Evolutionary conservation across 2,888 invertebrate species (phyloP).

Genomic region (Nymphalis urticae): DNA sequence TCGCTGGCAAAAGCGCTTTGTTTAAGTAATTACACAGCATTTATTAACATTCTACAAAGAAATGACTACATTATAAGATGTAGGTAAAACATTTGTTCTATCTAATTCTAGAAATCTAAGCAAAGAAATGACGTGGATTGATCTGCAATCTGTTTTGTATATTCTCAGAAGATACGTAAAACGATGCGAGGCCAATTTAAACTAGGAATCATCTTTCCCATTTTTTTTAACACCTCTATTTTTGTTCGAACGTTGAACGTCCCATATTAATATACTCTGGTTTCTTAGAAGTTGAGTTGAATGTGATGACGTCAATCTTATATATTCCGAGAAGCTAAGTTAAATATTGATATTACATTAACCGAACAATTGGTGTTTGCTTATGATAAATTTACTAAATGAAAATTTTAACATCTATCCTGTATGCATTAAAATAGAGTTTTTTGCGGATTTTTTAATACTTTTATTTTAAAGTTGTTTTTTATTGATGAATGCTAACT

Average conservation of each 20-base stretch:
- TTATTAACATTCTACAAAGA: neutral
- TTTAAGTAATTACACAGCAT: neutral
- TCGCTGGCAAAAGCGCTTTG: neutral
- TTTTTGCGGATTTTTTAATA: neutral
- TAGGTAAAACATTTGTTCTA: neutral
- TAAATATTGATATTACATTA: constrained; percentile 40
- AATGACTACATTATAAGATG: neutral
- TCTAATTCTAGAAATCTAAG: constrained; percentile 5
- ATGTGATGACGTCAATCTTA: constrained; percentile 65
- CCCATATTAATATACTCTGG: constrained; percentile 50
- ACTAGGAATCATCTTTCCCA: constrained; percentile 39
- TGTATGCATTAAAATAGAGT: neutral
- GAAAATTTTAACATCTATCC: neutral
- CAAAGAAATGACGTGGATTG: neutral
- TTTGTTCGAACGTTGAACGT: constrained; percentile 52
- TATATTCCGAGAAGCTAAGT: constrained; percentile 54
- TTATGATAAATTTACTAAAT: constrained; percentile 32
- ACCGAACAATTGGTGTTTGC: constrained; percentile 43
- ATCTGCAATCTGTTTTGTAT: neutral
- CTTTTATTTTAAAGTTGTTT: too few relatives aligned
- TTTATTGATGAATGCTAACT: too few relatives aligned
- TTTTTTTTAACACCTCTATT: constrained; percentile 49
- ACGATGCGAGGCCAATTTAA: constrained; percentile 4
- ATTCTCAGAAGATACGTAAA: constrained; percentile 2
- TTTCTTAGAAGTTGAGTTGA: constrained; percentile 60